A percentile compares a stretch with the other conserved stretches of the same genome.
Evolutionary conservation across 2,113 vertebrate genomes (phyloP).

Genomic region (Meriones unguiculatus): DNA sequence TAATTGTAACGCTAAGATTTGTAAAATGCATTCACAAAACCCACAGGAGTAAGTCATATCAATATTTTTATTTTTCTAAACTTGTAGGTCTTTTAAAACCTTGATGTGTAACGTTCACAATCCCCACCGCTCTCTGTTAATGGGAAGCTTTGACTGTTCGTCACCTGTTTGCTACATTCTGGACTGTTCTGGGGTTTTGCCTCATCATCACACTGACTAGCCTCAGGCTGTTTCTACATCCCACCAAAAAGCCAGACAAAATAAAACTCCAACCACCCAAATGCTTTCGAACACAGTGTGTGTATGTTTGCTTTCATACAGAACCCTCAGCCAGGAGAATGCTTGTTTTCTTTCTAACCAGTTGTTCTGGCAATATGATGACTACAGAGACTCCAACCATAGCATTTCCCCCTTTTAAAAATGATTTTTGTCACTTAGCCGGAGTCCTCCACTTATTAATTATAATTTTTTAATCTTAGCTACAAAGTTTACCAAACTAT

Average conservation of each 20-base stretch:
- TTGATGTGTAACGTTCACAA: background rate
- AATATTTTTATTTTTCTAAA: conserved; percentile 46
- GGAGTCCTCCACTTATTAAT: background rate
- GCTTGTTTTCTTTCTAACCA: conserved; percentile 38
- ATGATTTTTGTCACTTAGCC: conserved; percentile 42
- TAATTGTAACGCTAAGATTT: background rate
- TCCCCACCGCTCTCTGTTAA: background rate
- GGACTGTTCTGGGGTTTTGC: conserved; percentile 1
- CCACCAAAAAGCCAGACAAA: conserved; percentile 43
- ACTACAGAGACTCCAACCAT: background rate
- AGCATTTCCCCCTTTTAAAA: background rate
- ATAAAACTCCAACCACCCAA: conserved; percentile 12
- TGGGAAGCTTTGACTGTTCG: background rate
- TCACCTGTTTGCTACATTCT: conserved; percentile 48
- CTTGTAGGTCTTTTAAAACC: conserved; percentile 14
- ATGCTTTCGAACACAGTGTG: conserved; percentile 10
- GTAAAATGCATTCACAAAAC: conserved; percentile 17
- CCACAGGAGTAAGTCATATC: background rate
- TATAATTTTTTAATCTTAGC: background rate
- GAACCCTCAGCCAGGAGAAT: background rate
- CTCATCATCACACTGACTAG: conserved; percentile 46
- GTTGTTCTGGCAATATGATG: conserved; percentile 1
- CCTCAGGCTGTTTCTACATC: conserved; percentile 25
- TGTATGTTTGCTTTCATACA: background rate
- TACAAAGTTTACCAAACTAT: background rate